Evolutionary conservation across 1,140 invertebrate genomes (phyloP), one percentile per base, ranked within the genome.

Genomic region (Sinonovacula constricta): DNA sequence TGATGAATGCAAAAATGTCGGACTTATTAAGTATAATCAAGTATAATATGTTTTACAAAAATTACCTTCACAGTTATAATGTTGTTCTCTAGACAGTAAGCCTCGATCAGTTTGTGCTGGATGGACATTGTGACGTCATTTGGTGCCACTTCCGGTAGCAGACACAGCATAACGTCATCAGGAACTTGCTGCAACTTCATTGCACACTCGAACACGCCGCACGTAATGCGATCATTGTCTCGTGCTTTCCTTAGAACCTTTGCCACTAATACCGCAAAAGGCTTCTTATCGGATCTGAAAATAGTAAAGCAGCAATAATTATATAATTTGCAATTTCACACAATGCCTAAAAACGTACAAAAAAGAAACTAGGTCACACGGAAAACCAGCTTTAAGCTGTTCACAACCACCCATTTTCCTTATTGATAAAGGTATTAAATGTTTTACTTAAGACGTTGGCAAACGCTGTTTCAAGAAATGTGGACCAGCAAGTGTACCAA

Each of bases 31-130:
- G n/a, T n/a, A n/a, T n/a, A n/a, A n/a, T n/a, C n/a, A n/a, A n/a
- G n/a, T n/a, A n/a, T n/a, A n/a, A n/a, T n/a, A n/a, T n/a, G n/a
- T n/a, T n/a, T n/a, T n/a, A n/a, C n/a, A n/a, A n/a, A n/a, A n/a
- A n/a, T 71, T 78, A 89, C 88, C 83, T 88, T 89, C 0, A 87
- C 51, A 18, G 87, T 57, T 45, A 71, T 56, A 53, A 89, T 88
- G 54, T 87, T 85, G 60, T 89, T 86, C 76, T 90, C 89, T 85
- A 83, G 83, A 67, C 89, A 90, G 79, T 87, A 90, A n/a, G 89
- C 88, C 26, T 86, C 82, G 18, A 90, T 87, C 7, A 90, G 83
- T 30, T 84, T 89, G 51, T 88, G 86, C 31, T 88, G 86, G n/a
- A 90, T 89, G 56, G 85, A 82, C 51, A 85, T 70, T 0, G 87